Evolutionary conservation across 2,888 invertebrate species (phyloP).

Genomic region (Theretra japonica): DNA sequence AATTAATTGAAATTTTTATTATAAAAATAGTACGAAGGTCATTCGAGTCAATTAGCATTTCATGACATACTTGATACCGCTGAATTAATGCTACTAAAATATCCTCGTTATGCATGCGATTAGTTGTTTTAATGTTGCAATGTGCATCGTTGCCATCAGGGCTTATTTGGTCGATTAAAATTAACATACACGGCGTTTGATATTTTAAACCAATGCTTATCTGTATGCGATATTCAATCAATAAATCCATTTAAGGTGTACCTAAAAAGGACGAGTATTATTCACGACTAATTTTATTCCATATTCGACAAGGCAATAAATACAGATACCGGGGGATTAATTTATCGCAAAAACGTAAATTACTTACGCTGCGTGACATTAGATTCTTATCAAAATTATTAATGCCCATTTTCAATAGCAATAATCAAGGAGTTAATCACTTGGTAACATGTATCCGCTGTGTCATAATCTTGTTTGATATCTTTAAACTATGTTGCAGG

Average conservation of each 20-base stretch:
- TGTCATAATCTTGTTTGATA: slow-evolving; percentile 31
- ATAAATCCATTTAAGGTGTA: slow-evolving; percentile 12
- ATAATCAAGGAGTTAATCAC: slow-evolving; percentile 11
- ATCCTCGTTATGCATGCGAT: not conserved
- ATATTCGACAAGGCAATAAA: not conserved
- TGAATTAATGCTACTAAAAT: not conserved
- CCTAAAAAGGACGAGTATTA: slow-evolving; percentile 5
- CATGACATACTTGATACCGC: too few relatives aligned
- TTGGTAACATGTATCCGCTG: slow-evolving; percentile 31
- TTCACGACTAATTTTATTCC: not conserved
- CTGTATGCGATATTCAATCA: slow-evolving; percentile 3
- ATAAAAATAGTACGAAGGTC: too few relatives aligned
- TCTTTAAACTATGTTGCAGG: slow-evolving; percentile 24
- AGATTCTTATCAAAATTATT: slow-evolving; percentile 7
- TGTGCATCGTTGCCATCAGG: not conserved
- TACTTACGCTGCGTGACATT: slow-evolving; percentile 2
- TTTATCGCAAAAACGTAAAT: slow-evolving; percentile 11
- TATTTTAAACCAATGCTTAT: slow-evolving; percentile 1
- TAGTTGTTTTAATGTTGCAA: not conserved
- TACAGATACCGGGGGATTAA: not conserved
- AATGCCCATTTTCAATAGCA: slow-evolving; percentile 10
- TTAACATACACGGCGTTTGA: not conserved
- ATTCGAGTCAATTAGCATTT: too few relatives aligned
- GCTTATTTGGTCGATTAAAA: not conserved
- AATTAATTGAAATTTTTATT: not conserved